Conservation (phyloP, 2,797 vertebrate genomes). For the Sardinella longiceps region DNA sequence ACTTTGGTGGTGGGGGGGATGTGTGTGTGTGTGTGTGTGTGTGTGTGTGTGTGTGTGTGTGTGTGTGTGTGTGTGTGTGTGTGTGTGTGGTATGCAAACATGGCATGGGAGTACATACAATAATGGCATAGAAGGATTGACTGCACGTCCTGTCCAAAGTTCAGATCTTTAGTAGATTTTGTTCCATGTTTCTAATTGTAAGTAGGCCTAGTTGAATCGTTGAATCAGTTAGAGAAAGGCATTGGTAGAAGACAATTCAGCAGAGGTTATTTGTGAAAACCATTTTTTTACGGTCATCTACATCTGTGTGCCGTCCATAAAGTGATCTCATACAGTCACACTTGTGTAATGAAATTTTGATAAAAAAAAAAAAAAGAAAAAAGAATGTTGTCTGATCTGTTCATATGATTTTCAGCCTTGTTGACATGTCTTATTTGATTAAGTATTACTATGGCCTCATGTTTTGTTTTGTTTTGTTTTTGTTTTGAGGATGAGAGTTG, state of each 20-base stretch:
- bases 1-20: no score
- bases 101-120: not conserved
- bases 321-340: not conserved
- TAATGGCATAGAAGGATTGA: not conserved
- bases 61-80: not conserved
- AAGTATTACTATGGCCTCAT: not conserved
- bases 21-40: conserved; percentile 9
- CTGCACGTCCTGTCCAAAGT: not conserved
- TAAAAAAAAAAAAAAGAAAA: no score
- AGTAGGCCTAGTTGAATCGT: no score
- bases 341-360: not conserved
- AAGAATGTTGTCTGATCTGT: no score
- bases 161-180: not conserved
- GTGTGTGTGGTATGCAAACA: not conserved
- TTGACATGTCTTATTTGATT: no score
- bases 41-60: conserved; percentile 9
- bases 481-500: not conserved
- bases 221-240: not conserved
- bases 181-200: not conserved
- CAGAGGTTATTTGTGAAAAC: not conserved
- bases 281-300: not conserved
- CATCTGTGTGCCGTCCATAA: not conserved
- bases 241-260: no score
- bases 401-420: no score
- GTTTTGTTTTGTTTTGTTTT: not conserved